Base-by-base conservation (phyloP, 2,797 vertebrate genomes). In the Champsocephalus gunnari region DNA sequence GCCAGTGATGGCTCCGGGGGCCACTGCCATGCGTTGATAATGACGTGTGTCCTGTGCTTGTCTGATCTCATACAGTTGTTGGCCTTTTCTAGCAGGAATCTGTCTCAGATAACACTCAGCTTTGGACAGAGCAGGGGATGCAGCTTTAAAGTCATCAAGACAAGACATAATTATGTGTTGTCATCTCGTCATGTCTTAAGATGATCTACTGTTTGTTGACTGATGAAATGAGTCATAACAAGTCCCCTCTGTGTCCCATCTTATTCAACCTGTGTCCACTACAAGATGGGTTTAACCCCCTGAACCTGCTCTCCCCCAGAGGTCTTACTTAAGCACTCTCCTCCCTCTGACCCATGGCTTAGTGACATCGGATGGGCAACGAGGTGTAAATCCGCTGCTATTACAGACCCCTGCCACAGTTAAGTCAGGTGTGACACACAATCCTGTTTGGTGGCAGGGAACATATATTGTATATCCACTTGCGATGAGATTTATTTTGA, bases 321-420 rank as follows among this genome's bases (percentile, higher is more conserved):
- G 75, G 78, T 84, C 79, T 86, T 84, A 80, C 87, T 90, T 75
- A 80, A 80, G 81, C 78, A 54, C 80, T 75, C 68, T 78, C 75
- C 59, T 85, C 81, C 63, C 54, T 70, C 58, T 88, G 80, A 82
- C 83, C 81, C 55, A 50, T 78, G 76, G 82, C 75, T 88, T 82
- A 72, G 79, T 90, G 87, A 85, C 89, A 92, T 88, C 65, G 50
- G 67, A 84, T 81, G 86, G 70, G 78, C 87, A 91, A 66, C 55
- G 51, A 87, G 71, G 89, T 92, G 88, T 90, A 89, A 92, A 92
- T 92, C 91, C 82, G 55, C 53, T 80, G 79, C 75, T 83, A 86
- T 82, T 72, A 76, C 72, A 71, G 79, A 84, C 68, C 66, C 65
- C 68, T 59, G 64, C 73, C 73, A 58, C 67, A 65, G 77, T 85